A percentile compares a stretch with the other conserved stretches of the same genome.
Conservation (phyloP, 1,140 invertebrate species). For the Plectrocnemia conspersa region DNA sequence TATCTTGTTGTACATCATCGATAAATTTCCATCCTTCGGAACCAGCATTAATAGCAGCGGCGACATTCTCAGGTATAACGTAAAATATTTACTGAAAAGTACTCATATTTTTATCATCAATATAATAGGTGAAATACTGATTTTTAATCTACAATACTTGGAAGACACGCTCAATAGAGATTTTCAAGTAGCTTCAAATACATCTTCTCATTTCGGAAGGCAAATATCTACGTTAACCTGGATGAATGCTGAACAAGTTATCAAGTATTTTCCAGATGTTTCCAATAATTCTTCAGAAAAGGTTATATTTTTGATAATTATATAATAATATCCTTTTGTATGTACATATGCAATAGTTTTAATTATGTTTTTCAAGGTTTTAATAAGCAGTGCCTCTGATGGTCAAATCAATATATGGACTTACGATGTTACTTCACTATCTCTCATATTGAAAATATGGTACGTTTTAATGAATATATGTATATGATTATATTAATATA, state of each 20-base stretch:
- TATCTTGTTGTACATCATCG: constrained; percentile 15
- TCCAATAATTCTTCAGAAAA: constrained; percentile 9
- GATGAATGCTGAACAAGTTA: constrained; percentile 16
- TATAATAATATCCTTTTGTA: neutral
- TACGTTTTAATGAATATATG: constrained; percentile 2
- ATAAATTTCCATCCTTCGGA: constrained; percentile 28
- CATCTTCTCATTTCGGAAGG: constrained; percentile 10
- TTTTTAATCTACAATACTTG: constrained; percentile 25
- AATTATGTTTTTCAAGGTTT: constrained; percentile 15
- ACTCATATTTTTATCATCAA: neutral
- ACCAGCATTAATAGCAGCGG: constrained; percentile 20
- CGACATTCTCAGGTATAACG: constrained; percentile 20
- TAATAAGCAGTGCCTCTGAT: constrained; percentile 22
- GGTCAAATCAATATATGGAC: constrained; percentile 26
- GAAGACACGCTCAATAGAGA: constrained; percentile 7
- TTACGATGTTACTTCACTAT: constrained; percentile 9
- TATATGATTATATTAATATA: neutral
- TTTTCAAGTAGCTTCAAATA: neutral
- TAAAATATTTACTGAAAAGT: constrained; percentile 2
- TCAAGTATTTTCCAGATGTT: constrained; percentile 10
- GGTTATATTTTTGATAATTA: neutral
- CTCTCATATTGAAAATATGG: constrained; percentile 6
- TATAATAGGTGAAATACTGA: constrained; percentile 20
- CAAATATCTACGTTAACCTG: constrained; percentile 16
- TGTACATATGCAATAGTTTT: too few species aligned